phyloP scores from a whole-genome alignment of 1,140 invertebrate genomes.

The Holotrichia oblita region DNA sequence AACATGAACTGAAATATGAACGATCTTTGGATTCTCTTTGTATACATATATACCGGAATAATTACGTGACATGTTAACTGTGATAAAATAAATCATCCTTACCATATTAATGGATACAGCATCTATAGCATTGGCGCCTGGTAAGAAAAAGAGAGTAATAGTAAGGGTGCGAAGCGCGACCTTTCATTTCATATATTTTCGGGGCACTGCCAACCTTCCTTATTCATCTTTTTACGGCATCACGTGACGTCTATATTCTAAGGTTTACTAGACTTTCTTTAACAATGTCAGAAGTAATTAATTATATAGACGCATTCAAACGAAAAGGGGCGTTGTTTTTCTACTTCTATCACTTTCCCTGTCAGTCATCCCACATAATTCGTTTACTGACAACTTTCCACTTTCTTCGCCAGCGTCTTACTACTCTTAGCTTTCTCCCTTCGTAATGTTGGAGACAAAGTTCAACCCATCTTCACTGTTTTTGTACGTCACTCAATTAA shows the following conservation, averaged over 20 bases:
- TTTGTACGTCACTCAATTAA: constrained; percentile 46
- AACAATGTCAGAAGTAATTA: constrained; percentile 27
- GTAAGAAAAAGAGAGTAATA: neutral
- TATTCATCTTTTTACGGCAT: neutral
- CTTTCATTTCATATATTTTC: constrained; percentile 18
- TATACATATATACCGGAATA: no score
- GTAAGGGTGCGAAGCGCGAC: neutral
- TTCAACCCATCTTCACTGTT: constrained; percentile 28
- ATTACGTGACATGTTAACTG: no score
- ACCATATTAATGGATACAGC: no score
- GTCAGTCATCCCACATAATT: constrained; percentile 29
- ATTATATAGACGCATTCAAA: constrained; percentile 30
- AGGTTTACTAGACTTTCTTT: neutral
- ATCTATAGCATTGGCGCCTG: no score
- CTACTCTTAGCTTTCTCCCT: neutral
- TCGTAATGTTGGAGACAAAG: neutral
- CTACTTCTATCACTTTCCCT: constrained; percentile 25
- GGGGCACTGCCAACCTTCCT: neutral
- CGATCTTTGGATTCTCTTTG: no score
- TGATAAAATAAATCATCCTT: no score
- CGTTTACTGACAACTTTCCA: constrained; percentile 27
- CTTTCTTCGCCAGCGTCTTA: constrained; percentile 8
- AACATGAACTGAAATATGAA: no score
- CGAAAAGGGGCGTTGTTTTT: constrained; percentile 29
- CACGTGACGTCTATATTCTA: neutral